Percentiles rank a stretch among this genome's conserved stretches.
Conservation (phyloP, 2,888 invertebrate genomes). For the Bombylius discolor region DNA sequence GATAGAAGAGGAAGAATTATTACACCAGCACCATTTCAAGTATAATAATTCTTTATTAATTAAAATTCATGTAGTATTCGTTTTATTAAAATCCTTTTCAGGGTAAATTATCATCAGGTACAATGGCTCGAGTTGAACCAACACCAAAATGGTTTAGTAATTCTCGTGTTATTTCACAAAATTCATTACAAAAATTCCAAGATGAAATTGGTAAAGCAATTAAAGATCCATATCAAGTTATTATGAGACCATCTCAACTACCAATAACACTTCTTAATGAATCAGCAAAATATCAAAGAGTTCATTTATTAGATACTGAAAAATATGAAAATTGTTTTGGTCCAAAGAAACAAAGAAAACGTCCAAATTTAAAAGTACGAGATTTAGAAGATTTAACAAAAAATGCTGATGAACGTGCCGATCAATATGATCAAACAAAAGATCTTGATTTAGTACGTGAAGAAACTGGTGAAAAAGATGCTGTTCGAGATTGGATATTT, state of each 20-base stretch:
- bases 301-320: constrained; percentile 92
- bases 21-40: constrained; percentile 88
- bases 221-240: constrained; percentile 92
- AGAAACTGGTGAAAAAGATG: constrained; percentile 65
- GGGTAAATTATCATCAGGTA: constrained; percentile 75
- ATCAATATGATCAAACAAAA: constrained; percentile 66
- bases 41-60: constrained; percentile 5
- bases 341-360: constrained; percentile 81
- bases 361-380: constrained; percentile 63
- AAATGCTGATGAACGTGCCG: constrained; percentile 54
- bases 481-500: constrained; percentile 87
- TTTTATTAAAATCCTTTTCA: constrained; percentile 10
- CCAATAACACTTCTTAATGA: constrained; percentile 92
- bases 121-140: constrained; percentile 89
- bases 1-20: constrained; percentile 82
- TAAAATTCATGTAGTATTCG: not conserved
- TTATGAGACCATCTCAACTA: constrained; percentile 91
- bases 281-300: constrained; percentile 74
- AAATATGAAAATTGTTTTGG: constrained; percentile 92
- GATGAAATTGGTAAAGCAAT: constrained; percentile 88
- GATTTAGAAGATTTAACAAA: constrained; percentile 69
- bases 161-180: constrained; percentile 90
- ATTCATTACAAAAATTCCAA: constrained; percentile 77
- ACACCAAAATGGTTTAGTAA: constrained; percentile 99
- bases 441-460: constrained; percentile 75